Conservation (phyloP, 1,140 invertebrate species). For the Procambarus virginalis region DNA sequence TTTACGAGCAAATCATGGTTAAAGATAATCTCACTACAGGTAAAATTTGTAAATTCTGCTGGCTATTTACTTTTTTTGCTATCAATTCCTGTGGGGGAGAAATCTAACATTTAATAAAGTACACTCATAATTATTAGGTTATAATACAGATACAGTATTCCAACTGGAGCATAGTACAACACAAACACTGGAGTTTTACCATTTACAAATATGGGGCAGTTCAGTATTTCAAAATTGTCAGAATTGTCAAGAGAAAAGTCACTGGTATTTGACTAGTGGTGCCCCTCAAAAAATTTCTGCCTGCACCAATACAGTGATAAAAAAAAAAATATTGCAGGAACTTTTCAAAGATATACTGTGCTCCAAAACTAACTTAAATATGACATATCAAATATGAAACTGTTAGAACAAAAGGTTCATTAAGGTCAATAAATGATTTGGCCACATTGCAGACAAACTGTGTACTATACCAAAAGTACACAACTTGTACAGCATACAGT, state of each 20-base stretch:
- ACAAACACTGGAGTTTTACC: neutral
- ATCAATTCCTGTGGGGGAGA: too few relatives aligned
- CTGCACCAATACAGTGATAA: neutral
- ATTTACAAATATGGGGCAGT: neutral
- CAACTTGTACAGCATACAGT: neutral
- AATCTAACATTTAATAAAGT: too few relatives aligned
- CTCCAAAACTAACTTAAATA: neutral
- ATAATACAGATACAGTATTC: neutral
- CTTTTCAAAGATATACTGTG: neutral
- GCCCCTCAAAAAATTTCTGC: neutral
- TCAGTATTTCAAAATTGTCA: neutral
- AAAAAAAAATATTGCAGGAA: neutral
- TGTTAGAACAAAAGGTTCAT: too few relatives aligned
- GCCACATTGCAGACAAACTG: neutral
- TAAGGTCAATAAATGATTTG: neutral
- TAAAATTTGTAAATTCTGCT: too few relatives aligned
- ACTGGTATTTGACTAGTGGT: too few relatives aligned
- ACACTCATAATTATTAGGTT: too few relatives aligned
- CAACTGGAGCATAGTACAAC: neutral
- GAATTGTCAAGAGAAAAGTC: neutral
- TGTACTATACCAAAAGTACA: neutral
- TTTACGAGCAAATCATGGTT: conserved; percentile 14
- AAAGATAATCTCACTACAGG: neutral
- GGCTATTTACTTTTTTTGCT: too few relatives aligned
- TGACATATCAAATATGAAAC: neutral